Evolutionary conservation across 2,888 invertebrate species (phyloP).

Genomic region (Troides helena): DNA sequence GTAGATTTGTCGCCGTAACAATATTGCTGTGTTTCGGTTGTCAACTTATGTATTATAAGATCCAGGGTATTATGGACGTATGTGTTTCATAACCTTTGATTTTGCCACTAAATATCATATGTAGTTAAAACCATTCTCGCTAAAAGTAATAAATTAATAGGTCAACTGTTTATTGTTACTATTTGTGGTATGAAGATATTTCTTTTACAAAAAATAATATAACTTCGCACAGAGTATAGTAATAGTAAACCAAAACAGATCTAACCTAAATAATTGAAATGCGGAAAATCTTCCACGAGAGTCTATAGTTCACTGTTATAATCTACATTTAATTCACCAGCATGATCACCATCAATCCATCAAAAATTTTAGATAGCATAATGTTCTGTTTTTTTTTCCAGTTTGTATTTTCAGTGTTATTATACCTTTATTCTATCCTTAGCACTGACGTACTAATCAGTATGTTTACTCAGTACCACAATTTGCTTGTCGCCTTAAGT

Average conservation of each 20-base stretch:
- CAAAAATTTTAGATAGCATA: constrained; percentile 11
- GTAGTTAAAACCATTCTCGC: too few relatives aligned
- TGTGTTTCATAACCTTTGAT: too few relatives aligned
- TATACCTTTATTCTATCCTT: neutral
- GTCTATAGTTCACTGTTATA: constrained; percentile 13
- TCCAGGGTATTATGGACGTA: too few relatives aligned
- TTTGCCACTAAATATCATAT: too few relatives aligned
- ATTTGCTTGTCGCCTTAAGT: neutral
- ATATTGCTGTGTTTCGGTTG: too few relatives aligned
- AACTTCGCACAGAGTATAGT: neutral
- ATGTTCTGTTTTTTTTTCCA: neutral
- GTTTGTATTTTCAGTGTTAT: neutral
- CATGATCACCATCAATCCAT: constrained; percentile 21
- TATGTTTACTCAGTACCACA: neutral
- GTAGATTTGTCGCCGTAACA: too few relatives aligned
- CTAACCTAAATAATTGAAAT: constrained; percentile 24
- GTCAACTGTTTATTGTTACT: too few relatives aligned
- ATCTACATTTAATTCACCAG: constrained; percentile 19
- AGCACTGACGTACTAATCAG: neutral
- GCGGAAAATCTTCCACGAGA: neutral
- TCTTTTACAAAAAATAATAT: neutral
- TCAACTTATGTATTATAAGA: too few relatives aligned
- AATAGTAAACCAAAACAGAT: neutral
- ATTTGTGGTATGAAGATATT: too few relatives aligned
- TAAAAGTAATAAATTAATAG: too few relatives aligned